These are phyloP conservation scores for Eueremaeus valkanovi DNA, from an alignment of 2,888 invertebrate genomes.

Conservation along the genomic window DNA sequence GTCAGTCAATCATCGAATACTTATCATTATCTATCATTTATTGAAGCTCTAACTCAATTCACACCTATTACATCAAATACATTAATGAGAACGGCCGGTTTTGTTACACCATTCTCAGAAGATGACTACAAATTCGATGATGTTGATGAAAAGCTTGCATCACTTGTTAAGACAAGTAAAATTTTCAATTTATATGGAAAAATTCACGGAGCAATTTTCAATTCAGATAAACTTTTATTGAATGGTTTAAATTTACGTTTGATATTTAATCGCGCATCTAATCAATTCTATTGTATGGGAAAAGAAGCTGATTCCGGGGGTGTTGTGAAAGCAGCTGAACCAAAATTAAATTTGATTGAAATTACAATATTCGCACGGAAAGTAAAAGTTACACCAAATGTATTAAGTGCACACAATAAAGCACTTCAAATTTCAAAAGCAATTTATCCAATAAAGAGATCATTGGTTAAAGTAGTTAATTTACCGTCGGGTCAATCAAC, in stretches of 20 bases:
- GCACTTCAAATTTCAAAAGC: not conserved
- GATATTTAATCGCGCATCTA: not conserved
- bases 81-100: no score
- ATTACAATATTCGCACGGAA: not conserved
- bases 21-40: not conserved
- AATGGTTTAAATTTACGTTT: not conserved
- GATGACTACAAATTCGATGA: no score
- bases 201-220: not conserved
- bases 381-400: not conserved
- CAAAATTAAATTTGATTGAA: not conserved
- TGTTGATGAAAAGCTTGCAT: no score
- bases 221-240: not conserved
- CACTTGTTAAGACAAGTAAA: not conserved
- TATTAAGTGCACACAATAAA: not conserved
- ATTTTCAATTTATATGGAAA: not conserved
- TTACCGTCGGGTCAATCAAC: not conserved
- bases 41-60: no score
- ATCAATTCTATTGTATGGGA: conserved; percentile 7
- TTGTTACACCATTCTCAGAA: no score
- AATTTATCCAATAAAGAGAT: not conserved
- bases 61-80: no score
- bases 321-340: not conserved
- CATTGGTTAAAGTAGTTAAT: not conserved
- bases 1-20: not conserved
- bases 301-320: not conserved